Conservation (phyloP, 2,888 invertebrate genomes). For the Leptinotarsa juncta region DNA sequence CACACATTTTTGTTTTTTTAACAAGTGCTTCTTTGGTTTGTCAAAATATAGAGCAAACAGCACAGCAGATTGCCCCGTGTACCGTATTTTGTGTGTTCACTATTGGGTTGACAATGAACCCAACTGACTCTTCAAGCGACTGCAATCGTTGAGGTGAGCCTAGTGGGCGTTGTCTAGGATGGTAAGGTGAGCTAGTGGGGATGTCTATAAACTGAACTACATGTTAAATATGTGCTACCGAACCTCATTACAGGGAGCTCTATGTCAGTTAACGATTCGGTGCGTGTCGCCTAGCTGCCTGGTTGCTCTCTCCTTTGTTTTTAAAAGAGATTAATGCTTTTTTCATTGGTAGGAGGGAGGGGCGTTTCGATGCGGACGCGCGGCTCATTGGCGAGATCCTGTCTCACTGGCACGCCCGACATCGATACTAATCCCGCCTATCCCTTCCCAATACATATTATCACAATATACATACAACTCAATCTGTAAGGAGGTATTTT, state of each 20-base stretch:
- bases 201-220: conserved; percentile 66
- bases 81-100: conserved; percentile 42
- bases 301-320: conserved; percentile 65
- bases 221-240: conserved; percentile 67
- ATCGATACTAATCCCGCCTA: conserved; percentile 60
- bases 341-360: conserved; percentile 68
- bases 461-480: conserved; percentile 65
- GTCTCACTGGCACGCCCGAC: conserved; percentile 61
- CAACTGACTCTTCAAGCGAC: conserved; percentile 50
- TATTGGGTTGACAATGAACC: conserved; percentile 56
- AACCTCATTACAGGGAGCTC: conserved; percentile 66
- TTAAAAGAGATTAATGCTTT: conserved; percentile 68
- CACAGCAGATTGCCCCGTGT: conserved; percentile 32
- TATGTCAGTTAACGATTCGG: conserved; percentile 63
- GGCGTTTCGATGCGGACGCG: conserved; percentile 55
- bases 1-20: conserved; percentile 49
- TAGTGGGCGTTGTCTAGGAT: conserved; percentile 59
- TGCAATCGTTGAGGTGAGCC: conserved; percentile 57
- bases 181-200: conserved; percentile 60
- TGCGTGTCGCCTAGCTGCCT: conserved; percentile 63
- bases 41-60: conserved; percentile 1
- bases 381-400: conserved; percentile 62
- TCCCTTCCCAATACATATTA: conserved; percentile 62
- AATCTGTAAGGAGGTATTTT: conserved; percentile 67
- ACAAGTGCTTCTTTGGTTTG: conserved; percentile 31